Percentiles rank a stretch among this genome's conserved stretches.
Conservation (phyloP, 2,113 vertebrate species). For the Pterocles gutturalis region DNA sequence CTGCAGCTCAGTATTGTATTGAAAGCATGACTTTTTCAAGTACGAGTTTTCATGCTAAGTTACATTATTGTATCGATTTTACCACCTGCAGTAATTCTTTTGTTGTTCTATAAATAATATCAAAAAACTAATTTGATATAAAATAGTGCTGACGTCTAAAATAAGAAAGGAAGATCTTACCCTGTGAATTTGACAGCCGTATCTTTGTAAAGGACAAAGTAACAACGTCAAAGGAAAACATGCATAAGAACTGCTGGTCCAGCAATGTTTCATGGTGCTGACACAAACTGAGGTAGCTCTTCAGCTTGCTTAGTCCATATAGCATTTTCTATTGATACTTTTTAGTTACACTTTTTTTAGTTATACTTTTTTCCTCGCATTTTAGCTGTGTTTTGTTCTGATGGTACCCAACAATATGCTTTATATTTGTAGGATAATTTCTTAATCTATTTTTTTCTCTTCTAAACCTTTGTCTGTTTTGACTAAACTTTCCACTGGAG, state of each 20-base stretch:
- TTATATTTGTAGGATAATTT: background rate
- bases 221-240: conserved; percentile 47
- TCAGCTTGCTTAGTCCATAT: background rate
- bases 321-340: background rate
- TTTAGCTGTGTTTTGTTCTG: background rate
- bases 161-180: background rate
- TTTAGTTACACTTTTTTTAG: background rate
- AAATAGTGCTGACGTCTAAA: conserved; percentile 30
- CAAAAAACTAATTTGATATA: conserved; percentile 8
- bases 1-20: background rate
- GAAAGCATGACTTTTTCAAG: background rate
- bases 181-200: background rate
- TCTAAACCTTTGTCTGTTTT: background rate
- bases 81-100: background rate
- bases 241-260: background rate
- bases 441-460: background rate
- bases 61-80: background rate
- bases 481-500: background rate
- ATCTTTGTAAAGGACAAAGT: background rate
- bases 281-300: background rate
- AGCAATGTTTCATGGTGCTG: background rate
- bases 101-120: background rate
- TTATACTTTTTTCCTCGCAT: background rate
- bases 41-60: background rate
- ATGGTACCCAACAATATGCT: background rate